Base-by-base conservation (phyloP, 2,797 vertebrate species). In the Nyctibius grandis region DNA sequence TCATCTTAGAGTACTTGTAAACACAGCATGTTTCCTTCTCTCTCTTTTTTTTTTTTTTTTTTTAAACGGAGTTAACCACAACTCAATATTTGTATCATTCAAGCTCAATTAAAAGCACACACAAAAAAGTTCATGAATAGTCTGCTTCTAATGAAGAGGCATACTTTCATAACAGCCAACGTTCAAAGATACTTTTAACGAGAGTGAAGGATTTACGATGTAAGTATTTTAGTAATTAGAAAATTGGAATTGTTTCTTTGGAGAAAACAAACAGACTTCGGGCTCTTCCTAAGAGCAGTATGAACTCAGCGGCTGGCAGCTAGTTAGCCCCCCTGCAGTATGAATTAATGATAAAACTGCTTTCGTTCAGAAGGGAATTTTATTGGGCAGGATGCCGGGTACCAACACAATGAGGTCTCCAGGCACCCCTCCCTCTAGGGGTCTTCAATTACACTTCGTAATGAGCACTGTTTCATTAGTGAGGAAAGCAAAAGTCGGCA, bases 381-480 rank as follows among this genome's bases (percentile, higher is more conserved):
- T 96, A 96, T 96, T 95, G 95, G 97, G 94, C 96, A 96, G 89
- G 80, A 96, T 95, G 97, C 97, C 86, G 91, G 94, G 92, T 95
- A 95, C 93, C 90, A 89, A 80, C 95, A 96, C 94, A 95, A 96
- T 94, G 93, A 97, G 85, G 93, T 97, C 97, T 96, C 96, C 89
- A 94, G 93, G 91, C 95, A 4, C 95, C 95, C 95, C 96, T 96
- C 95, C 97, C 96, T 97, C 96, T 96, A 95, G 97, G 97, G 96
- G 87, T 96, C 97, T 97, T 96, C 97, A 97, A 97, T 97, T 97
- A 97, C 95, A 97, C 96, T 96, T 95, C 68, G 4, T 98, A 98
- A 98, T 97, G 96, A 98, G 96, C 91, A 87, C 90, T 96, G 95
- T 97, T 97, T 97, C 97, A 97, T 97, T 97, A 97, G 95, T 82